phyloP scores from a whole-genome alignment of 2,888 invertebrate genomes.

The Crematogaster levior region DNA sequence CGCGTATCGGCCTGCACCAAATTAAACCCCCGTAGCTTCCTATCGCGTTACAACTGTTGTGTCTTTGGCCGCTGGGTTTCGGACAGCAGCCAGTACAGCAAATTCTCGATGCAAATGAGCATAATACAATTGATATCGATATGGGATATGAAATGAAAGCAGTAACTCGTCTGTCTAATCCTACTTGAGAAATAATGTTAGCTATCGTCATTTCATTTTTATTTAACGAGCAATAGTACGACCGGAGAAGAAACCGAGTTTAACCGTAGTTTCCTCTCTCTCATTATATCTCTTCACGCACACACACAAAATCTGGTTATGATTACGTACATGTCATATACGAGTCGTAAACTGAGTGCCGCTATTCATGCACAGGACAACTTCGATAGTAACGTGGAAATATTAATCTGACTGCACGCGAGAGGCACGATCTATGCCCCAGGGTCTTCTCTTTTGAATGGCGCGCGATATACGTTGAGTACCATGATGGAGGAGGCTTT shows the following conservation, averaged over 20 bases:
- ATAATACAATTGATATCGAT: conserved; percentile 21
- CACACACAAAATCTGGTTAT: background rate
- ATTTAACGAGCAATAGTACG: background rate
- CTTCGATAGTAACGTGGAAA: conserved; percentile 30
- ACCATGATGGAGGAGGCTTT: conserved; percentile 3
- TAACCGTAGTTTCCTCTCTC: background rate
- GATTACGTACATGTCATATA: background rate
- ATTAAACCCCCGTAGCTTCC: conserved; percentile 58
- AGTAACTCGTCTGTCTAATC: background rate
- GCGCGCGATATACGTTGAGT: background rate
- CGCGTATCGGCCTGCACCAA: conserved; percentile 53
- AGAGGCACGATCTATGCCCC: conserved; percentile 12
- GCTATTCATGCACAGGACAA: conserved; percentile 5
- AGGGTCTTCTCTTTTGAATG: conserved; percentile 21
- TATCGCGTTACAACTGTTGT: conserved; percentile 65
- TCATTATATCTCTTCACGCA: background rate
- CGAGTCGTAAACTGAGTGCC: background rate
- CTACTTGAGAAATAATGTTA: background rate
- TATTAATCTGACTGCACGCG: conserved; percentile 32
- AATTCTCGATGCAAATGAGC: background rate
- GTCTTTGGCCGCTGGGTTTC: conserved; percentile 52
- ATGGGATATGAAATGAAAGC: background rate
- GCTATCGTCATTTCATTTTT: background rate
- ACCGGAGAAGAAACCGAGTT: background rate
- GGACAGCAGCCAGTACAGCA: background rate